These are phyloP conservation scores for Cyrtodaria siliqua DNA, from an alignment of 2,888 invertebrate species.

Conservation along the genomic window DNA sequence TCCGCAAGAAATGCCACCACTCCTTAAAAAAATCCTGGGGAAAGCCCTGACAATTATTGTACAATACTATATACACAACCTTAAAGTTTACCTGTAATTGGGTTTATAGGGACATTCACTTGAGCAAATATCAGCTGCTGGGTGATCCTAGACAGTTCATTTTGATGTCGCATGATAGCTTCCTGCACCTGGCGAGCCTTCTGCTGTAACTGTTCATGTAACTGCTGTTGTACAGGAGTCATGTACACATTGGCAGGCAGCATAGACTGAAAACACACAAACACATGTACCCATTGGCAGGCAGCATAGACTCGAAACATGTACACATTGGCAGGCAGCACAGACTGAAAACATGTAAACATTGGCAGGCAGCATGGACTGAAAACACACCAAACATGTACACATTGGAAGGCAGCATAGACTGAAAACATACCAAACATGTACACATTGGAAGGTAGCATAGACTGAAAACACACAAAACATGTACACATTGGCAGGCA, in stretches of 20 bases:
- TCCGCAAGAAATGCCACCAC: too few species aligned
- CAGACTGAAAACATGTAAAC: too few species aligned
- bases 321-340: slow-evolving; percentile 60
- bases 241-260: slow-evolving; percentile 65
- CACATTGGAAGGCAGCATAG: too few species aligned
- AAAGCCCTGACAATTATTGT: too few species aligned
- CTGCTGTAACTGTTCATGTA: slow-evolving; percentile 77
- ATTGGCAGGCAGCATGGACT: too few species aligned
- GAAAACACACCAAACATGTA: too few species aligned
- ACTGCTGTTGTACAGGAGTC: slow-evolving; percentile 76
- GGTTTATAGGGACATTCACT: slow-evolving; percentile 19
- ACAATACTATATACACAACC: too few species aligned
- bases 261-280: slow-evolving; percentile 2
- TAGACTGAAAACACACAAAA: too few species aligned
- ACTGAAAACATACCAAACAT: too few species aligned
- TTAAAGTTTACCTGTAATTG: slow-evolving; percentile 2
- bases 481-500: too few species aligned
- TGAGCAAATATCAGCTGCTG: slow-evolving; percentile 72
- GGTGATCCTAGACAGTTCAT: slow-evolving; percentile 76
- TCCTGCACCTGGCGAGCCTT: slow-evolving; percentile 78
- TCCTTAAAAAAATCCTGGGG: too few species aligned
- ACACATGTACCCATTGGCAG: slow-evolving; percentile 68
- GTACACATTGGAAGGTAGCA: too few species aligned
- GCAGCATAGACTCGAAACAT: slow-evolving; percentile 43
- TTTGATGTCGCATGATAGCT: slow-evolving; percentile 77